Percentiles rank a stretch among this genome's conserved stretches.
Conservation (phyloP, 2,888 invertebrate species). For the Amiota communis region DNA sequence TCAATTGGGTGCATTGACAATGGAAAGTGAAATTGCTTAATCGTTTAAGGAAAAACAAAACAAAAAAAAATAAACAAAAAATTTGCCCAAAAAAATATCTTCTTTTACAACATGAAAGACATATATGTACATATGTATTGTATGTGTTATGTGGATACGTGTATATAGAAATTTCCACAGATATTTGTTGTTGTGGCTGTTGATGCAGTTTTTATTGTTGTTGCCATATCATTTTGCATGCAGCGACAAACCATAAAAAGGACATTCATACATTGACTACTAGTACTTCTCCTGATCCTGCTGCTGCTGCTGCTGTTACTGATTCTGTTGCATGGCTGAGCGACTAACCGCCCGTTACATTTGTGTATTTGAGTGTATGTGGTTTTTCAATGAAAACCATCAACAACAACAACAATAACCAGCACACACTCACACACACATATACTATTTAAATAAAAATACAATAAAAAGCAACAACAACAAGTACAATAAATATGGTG, state of each 20-base stretch:
- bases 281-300: not conserved
- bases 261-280: constrained; percentile 26
- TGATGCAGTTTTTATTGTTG: not conserved
- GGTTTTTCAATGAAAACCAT: constrained; percentile 2
- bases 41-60: not conserved
- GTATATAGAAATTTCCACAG: not conserved
- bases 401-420: constrained; percentile 40
- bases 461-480: not conserved
- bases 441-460: constrained; percentile 28
- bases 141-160: too few relatives aligned
- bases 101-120: not conserved
- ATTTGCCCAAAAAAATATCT: not conserved
- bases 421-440: constrained; percentile 34
- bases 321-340: constrained; percentile 20
- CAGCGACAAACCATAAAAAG: constrained; percentile 18
- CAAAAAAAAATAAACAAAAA: not conserved
- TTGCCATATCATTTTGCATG: constrained; percentile 9
- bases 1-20: constrained; percentile 21
- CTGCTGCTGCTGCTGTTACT: constrained; percentile 9
- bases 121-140: not conserved
- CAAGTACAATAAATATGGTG: not conserved
- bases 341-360: constrained; percentile 39
- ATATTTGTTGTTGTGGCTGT: not conserved
- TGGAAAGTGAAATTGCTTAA: constrained; percentile 23
- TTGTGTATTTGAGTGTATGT: not conserved